These are phyloP conservation scores for Gambusia yucatana DNA, from an alignment of 2,797 vertebrate species.

Conservation along the genomic window DNA sequence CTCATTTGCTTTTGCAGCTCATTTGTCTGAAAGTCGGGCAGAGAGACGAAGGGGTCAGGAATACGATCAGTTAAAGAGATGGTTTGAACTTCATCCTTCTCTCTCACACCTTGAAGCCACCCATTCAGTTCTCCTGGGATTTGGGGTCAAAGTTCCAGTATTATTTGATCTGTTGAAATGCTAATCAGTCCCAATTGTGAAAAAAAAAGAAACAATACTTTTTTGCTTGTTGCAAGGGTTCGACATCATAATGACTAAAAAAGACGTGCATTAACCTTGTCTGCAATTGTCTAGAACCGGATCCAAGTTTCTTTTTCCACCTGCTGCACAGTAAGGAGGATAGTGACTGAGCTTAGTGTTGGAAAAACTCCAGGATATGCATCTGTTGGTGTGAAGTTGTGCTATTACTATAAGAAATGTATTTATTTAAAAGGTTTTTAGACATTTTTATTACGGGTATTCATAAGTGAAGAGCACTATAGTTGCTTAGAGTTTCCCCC, in stretches of 20 bases:
- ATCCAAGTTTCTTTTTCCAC: not conserved
- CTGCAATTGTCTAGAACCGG: not conserved
- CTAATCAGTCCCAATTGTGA: not conserved
- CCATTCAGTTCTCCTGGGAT: not conserved
- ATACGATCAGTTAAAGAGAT: too few relatives aligned
- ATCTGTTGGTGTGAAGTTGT: not conserved
- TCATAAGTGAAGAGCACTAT: not conserved
- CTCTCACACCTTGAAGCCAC: too few relatives aligned
- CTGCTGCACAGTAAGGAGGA: not conserved
- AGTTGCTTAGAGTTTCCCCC: slow-evolving; percentile 40
- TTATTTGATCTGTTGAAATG: not conserved
- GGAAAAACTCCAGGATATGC: not conserved
- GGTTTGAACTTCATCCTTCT: too few relatives aligned
- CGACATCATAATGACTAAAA: not conserved
- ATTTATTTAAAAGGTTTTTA: slow-evolving; percentile 5
- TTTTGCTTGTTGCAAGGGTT: too few relatives aligned
- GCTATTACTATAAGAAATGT: not conserved
- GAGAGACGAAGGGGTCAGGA: too few relatives aligned
- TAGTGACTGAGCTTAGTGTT: not conserved
- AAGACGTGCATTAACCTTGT: not conserved
- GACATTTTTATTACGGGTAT: not conserved
- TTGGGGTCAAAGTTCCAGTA: not conserved
- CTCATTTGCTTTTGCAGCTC: too few relatives aligned
- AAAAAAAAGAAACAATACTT: not conserved
- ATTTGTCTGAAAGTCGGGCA: too few relatives aligned